phyloP scores from a whole-genome alignment of 2,113 vertebrate species.

The Nestor notabilis region DNA sequence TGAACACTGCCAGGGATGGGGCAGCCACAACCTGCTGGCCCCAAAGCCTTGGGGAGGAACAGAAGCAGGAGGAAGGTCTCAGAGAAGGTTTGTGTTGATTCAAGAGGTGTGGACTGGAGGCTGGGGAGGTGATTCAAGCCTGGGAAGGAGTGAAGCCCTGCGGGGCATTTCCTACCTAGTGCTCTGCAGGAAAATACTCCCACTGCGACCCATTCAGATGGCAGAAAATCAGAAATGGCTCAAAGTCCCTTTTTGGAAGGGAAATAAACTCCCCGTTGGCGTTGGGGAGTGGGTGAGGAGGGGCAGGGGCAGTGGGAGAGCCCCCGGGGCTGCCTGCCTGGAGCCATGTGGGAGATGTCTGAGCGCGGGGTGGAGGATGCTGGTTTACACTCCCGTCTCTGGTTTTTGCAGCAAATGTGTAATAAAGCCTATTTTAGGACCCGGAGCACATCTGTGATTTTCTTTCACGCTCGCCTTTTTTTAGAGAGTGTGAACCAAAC shows the following conservation, averaged over 20 bases:
- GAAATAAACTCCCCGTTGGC: not conserved
- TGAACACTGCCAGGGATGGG: not conserved
- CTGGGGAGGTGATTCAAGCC: not conserved
- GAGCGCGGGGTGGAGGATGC: not conserved
- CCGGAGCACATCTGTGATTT: not conserved
- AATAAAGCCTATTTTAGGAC: conserved; percentile 6
- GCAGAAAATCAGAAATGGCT: not conserved
- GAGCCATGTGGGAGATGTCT: not conserved
- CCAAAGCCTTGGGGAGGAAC: not conserved
- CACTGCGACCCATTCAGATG: accelerated
- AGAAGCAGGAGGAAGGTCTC: not conserved
- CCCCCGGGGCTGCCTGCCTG: not conserved
- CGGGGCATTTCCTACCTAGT: not conserved
- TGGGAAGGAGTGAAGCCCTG: not conserved
- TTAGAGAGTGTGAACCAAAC: not conserved
- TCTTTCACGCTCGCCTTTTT: not conserved
- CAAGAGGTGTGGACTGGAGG: not conserved
- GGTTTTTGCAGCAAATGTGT: not conserved
- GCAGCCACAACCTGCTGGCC: not conserved
- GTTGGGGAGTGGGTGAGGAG: accelerated
- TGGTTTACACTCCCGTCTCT: not conserved
- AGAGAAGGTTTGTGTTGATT: not conserved
- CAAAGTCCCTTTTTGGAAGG: not conserved
- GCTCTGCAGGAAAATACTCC: not conserved
- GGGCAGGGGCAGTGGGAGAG: not conserved